Evolutionary conservation across 2,113 vertebrate species (phyloP), one percentile per base, ranked within the genome.

Genomic region (Carassius auratus): DNA sequence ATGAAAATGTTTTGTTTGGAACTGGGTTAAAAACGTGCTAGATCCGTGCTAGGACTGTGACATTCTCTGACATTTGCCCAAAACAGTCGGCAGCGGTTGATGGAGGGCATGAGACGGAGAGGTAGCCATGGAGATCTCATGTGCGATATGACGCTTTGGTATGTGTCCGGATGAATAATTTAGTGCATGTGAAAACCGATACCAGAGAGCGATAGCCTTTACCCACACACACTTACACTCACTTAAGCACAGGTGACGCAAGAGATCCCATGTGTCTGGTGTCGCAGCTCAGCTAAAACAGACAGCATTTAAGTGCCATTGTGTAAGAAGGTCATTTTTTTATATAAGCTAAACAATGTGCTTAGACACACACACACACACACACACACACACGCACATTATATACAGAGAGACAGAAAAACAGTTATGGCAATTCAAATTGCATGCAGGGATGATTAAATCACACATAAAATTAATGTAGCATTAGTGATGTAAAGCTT

Each of bases 121-220:
- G 89, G 93, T 93, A 93, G 91, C 92, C 92, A 88, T 93, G 92
- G 87, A 89, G 86, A 94, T 92, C 88, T 88, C 89, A 89, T 90
- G 88, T 88, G 83, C 86, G 89, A 12, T 76, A 78, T 87, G 76
- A 87, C 12, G 89, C 88, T 91, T 89, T 69, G 21, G 89, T 89
- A 79, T 26, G 55, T 82, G 86, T 88, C 87, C 57, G 15, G 57
- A 88, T 95, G 91, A 93, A 94, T 95, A 89, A 95, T 94, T 94
- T 88, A 94, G 88, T 17, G 45, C 12, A 42, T 79, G 64, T 52
- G 62, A 86, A 82, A 73, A 64, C n/a, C 2, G 80, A 81, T 76
- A 81, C 13, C 77, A 55, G 71, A 57, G 50, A 81, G 45, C 8
- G 85, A 83, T 77, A 3, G 38, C 68, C 50, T 52, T 80, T 74